Evolutionary conservation across 2,888 invertebrate genomes (phyloP).

Genomic region (Lasiommata megera): DNA sequence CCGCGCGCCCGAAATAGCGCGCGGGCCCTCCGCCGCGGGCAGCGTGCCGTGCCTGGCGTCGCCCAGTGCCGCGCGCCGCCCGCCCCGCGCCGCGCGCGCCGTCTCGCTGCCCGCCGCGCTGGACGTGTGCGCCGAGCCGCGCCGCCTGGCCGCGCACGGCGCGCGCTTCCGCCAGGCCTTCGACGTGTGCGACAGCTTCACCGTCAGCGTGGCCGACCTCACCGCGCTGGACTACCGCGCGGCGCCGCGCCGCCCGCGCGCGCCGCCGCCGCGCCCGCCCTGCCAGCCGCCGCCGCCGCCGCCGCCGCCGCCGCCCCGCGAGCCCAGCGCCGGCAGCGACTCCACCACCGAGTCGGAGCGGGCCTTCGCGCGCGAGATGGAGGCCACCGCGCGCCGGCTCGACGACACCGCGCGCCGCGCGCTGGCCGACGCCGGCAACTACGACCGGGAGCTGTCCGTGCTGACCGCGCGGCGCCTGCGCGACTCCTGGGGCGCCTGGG

Average conservation of each 20-base stretch:
- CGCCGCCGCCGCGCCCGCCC: conserved; percentile 57
- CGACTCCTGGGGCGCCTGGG: conserved; percentile 78
- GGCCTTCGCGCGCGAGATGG: conserved; percentile 72
- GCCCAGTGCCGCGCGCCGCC: conserved; percentile 58
- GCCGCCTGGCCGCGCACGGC: conserved; percentile 54
- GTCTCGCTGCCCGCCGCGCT: conserved; percentile 84
- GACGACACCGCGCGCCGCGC: conserved; percentile 66
- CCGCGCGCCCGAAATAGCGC: conserved; percentile 62
- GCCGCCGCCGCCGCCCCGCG: conserved; percentile 59
- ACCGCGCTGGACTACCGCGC: conserved; percentile 81
- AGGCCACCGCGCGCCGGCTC: conserved; percentile 67
- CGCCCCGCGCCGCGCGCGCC: conserved; percentile 65
- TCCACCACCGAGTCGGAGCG: conserved; percentile 74
- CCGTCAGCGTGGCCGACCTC: conserved; percentile 83
- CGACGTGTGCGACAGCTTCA: conserved; percentile 72
- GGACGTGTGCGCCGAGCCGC: conserved; percentile 81
- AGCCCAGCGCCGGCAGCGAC: conserved; percentile 72
- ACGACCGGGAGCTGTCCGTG: conserved; percentile 80
- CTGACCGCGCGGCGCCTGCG: conserved; percentile 74
- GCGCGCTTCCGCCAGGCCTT: conserved; percentile 73
- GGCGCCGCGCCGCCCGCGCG: conserved; percentile 56
- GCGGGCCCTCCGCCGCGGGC: conserved; percentile 53
- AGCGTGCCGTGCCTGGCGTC: conserved; percentile 64
- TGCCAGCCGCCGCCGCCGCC: conserved; percentile 47
- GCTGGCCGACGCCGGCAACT: conserved; percentile 77